These are phyloP conservation scores for Caenorhabditis angaria DNA, from an alignment of 2,888 invertebrate genomes.

Conservation along the genomic window DNA sequence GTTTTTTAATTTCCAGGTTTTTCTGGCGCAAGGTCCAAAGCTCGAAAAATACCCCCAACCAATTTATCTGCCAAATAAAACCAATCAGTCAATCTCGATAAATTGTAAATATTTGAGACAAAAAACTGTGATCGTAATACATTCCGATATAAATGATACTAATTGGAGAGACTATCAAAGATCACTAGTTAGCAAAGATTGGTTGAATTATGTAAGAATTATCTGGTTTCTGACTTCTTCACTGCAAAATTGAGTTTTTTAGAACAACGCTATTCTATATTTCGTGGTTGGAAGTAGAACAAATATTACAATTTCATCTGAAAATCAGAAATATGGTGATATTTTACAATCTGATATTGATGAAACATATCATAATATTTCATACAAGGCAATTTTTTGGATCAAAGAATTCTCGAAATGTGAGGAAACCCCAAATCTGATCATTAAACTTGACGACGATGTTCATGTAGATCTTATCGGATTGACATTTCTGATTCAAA, in stretches of 20 bases:
- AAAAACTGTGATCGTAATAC: slow-evolving; percentile 30
- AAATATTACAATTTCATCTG: slow-evolving; percentile 12
- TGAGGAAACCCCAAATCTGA: slow-evolving; percentile 8
- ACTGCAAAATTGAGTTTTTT: neutral
- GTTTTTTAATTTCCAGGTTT: slow-evolving; percentile 18
- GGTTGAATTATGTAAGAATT: slow-evolving; percentile 24
- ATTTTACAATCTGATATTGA: slow-evolving; percentile 31
- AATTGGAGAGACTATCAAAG: slow-evolving; percentile 8
- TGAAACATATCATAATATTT: slow-evolving; percentile 54
- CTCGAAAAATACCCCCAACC: slow-evolving; percentile 20
- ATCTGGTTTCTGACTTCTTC: neutral
- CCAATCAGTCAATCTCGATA: slow-evolving; percentile 11
- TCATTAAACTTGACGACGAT: slow-evolving; percentile 58
- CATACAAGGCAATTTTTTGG: slow-evolving; percentile 53
- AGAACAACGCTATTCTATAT: slow-evolving; percentile 31
- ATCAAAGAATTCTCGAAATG: slow-evolving; percentile 37
- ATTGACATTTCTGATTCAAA: slow-evolving; percentile 33
- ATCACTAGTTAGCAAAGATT: slow-evolving; percentile 8
- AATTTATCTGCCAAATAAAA: neutral
- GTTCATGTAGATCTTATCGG: slow-evolving; percentile 41
- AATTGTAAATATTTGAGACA: slow-evolving; percentile 21
- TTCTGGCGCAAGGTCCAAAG: slow-evolving; percentile 27
- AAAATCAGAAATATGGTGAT: slow-evolving; percentile 18
- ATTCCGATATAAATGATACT: slow-evolving; percentile 30
- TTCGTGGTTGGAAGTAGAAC: slow-evolving; percentile 20